Evolutionary conservation across 2,113 vertebrate genomes (phyloP), one percentile per base, ranked within the genome.

Genomic region (Leucosticte australis): DNA sequence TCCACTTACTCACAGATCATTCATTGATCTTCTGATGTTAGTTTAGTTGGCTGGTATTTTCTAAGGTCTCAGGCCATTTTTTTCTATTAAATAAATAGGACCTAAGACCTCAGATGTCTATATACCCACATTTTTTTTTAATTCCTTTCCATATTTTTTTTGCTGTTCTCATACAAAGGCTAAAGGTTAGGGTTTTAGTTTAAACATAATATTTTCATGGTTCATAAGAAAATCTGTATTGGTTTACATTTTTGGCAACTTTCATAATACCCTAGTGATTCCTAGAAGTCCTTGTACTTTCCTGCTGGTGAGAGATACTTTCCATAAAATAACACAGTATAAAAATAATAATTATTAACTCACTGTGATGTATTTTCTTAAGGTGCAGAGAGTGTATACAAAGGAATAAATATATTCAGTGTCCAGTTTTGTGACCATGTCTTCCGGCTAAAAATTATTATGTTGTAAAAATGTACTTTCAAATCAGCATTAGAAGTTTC

Each of bases 241-340:
- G 97, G 94, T 97, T 98, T 98, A 97, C 96, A 95, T 97, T 98
- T 98, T 98, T 98, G 97, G 97, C 97, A 98, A 97, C 94, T 96
- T 97, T 97, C 94, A 96, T 97, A 93, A 92, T 93, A 97, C 96
- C 90, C 97, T 80, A 91, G 96, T 97, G 97, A 97, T 96, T 97
- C 94, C 94, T 95, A 96, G 94, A 98, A 97, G 95, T 96, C 92
- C 83, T 96, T 94, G 84, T 96, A 96, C 92, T 98, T 97, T 90
- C 94, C 96, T 96, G 85, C 94, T 97, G 95, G 95, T 97, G 93
- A 98, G 91, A 97, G 97, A 96, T 87, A 95, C 89, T 98, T 98
- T 96, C 91, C 95, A 95, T 96, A 97, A 96, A 98, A 97, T 92
- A 98, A 95, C 79, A 96, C 27, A 82, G 76, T 83, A 96, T 88